Evolutionary conservation across 35 echinoderm and acorn worm genomes (phyloP), one percentile per base, ranked within the genome.

Genomic region (Eucidaris tribuloides): DNA sequence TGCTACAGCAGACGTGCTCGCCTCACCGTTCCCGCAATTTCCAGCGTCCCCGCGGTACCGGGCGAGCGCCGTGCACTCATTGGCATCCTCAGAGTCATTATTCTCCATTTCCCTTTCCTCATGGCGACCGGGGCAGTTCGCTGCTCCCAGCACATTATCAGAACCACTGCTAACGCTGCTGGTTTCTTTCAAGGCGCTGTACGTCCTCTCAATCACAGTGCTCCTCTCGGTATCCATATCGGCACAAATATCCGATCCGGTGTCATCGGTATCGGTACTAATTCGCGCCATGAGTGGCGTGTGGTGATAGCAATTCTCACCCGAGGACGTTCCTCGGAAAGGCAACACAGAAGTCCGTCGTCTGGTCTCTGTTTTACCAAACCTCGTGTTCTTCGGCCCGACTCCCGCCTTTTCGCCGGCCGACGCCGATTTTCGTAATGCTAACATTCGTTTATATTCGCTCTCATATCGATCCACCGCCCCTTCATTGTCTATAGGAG

Each of bases 401-500:
- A 22, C 13, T 42, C 37, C 41, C 24, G 35, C 23, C n/a, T n/a
- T 52, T n/a, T n/a, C 9, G n/a, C 48, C 48, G 11, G 44, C 68
- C 68, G 68, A 38, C 2, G 9, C 37, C 68, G 44, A 36, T n/a
- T n/a, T n/a, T n/a, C n/a, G n/a, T n/a, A n/a, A n/a, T n/a, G n/a
- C n/a, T n/a, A n/a, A n/a, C 65, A 76, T 84, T 40, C 31, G 81
- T 58, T 46, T 84, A 62, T 44, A 91, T 64, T 83, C 80, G 37
- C 37, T 40, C 27, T 83, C 80, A 42, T 74, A 82, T 43, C 81
- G 62, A 25, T 91, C 79, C 62, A 76, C 88, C 60, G 82, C 88
- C 48, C 62, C 81, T 85, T 91, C 56, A 35, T 88, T 86, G 71
- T 97, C 87, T 49, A 97, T 97, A 19, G 84, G 79, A 11, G 94